Evolutionary conservation across 2,888 invertebrate species (phyloP), one percentile per base, ranked within the genome.

Genomic region (Rhodophaea formosa): DNA sequence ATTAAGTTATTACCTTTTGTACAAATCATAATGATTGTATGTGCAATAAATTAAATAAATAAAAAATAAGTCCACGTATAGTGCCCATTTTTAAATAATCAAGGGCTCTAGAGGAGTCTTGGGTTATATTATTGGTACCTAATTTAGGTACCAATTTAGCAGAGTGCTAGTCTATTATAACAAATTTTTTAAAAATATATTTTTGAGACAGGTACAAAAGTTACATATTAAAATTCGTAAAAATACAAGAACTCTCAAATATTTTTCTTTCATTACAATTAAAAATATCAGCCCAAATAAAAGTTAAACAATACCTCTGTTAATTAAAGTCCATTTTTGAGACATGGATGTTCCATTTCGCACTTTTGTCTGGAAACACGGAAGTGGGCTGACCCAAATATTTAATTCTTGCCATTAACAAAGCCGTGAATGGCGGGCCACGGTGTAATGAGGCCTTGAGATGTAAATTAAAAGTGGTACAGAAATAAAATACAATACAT

Each of bases 351-450:
- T 51, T 51, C 32, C 51, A 45, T 54, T 54, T 32, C 30, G 43
- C 30, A 44, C 15, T 30, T 10, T 44, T 29, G 7, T 32, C 53
- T 44, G 30, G n/a, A 53, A 44, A 44, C 30, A 15, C 53, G 17
- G 46, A 53, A 53, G 53, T 44, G 53, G 29, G 54, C 32, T 55
- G 54, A 55, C 54, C 54, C 44, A 55, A 55, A 55, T 55, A 55
- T 55, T 55, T 55, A 44, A 55, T 55, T 46, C 45, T 43, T 54
- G 43, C 54, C 29, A 32, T 55, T 30, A 32, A 43, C 42, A 45
- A 55, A 51, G 51, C 51, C 51, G 35, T 51, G 51, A 51, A 51
- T 51, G 39, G 51, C 10, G 51, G 51, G 16, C 16, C 17, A 35
- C 49, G 5, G 10, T 35, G 51, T 51, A 51, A 51, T 51, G 51